These are phyloP conservation scores for Muscicapa striata DNA, from an alignment of 2,797 vertebrate genomes.

Conservation along the genomic window DNA sequence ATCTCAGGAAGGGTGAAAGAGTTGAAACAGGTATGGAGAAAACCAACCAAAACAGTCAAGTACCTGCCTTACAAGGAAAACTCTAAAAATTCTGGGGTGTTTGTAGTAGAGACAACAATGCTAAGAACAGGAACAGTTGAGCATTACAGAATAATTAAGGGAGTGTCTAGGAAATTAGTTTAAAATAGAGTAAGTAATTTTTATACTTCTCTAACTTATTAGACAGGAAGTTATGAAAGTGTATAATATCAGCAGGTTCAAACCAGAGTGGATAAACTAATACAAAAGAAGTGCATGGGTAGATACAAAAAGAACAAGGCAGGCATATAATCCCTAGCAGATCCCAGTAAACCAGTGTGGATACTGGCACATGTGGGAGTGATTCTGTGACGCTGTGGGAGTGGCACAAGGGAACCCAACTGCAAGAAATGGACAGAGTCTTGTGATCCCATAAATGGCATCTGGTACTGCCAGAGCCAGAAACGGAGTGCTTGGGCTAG, in stretches of 20 bases:
- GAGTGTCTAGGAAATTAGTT: neutral
- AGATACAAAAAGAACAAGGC: neutral
- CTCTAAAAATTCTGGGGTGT: neutral
- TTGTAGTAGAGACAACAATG: neutral
- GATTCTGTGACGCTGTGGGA: neutral
- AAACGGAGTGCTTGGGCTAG: neutral
- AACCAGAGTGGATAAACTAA: neutral
- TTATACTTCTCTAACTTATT: neutral
- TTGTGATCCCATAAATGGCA: neutral
- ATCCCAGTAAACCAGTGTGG: neutral
- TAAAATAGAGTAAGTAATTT: neutral
- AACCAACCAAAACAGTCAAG: neutral
- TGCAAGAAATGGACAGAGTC: neutral
- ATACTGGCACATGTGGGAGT: neutral
- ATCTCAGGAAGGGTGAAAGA: neutral
- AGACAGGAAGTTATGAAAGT: neutral
- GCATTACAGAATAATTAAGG: neutral
- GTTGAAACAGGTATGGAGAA: neutral
- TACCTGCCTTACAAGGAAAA: neutral
- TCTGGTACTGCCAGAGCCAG: neutral
- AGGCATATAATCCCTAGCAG: neutral
- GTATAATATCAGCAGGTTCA: neutral
- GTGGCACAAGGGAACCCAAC: neutral
- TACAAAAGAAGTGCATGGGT: neutral
- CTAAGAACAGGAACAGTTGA: neutral